Evolutionary conservation across 2,888 invertebrate genomes (phyloP), one percentile per base, ranked within the genome.

Genomic region (Helobdella robusta): DNA sequence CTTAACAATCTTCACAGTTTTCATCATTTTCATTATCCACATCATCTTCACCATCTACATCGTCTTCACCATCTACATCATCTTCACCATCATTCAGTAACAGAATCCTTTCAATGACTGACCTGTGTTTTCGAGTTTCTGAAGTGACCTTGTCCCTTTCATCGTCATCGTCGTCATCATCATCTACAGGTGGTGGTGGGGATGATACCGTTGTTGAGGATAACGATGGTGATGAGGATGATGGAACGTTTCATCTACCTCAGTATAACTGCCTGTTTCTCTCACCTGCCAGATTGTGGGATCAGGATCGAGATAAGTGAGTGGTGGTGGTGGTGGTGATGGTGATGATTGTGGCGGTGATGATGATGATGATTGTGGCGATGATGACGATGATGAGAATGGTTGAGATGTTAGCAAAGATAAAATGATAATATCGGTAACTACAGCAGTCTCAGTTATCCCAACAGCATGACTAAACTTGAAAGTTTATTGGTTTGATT

Each of bases 271-370:
- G 95, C 79, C 83, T 95, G 32, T 82, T 91, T 46, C 81, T 95
- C 8, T 94, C 94, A 0, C 95, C 94, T 0, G 92, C 91, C 5
- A 92, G 91, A 81, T 84, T 95, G 67, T 95, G 95, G 95, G 86
- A 69, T 6, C 71, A 70, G 36, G 73, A 76, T 62, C 67, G 64
- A 34, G 18, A 30, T 25, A 44, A 30, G 68, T 67, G 25, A 59
- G 59, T 6, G 20, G 15, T 44, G 61, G 30, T 20, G 61, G 30
- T 46, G 46, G 23, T 28, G 52, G 35, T 8, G 28, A 48, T 1
- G 48, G n/a, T 2, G 48, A 46, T 6, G 61, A 46, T 18, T 32
- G 52, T 4, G 11, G 15, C 34, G 63, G 32, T 34, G n/a, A 18
- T 30, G 30, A 23, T 34, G 32, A n/a, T 44, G 46, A 44, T 28